Evolutionary conservation across 2,888 invertebrate genomes (phyloP), one percentile per base, ranked within the genome.

Genomic region (Platycheirus albimanus): DNA sequence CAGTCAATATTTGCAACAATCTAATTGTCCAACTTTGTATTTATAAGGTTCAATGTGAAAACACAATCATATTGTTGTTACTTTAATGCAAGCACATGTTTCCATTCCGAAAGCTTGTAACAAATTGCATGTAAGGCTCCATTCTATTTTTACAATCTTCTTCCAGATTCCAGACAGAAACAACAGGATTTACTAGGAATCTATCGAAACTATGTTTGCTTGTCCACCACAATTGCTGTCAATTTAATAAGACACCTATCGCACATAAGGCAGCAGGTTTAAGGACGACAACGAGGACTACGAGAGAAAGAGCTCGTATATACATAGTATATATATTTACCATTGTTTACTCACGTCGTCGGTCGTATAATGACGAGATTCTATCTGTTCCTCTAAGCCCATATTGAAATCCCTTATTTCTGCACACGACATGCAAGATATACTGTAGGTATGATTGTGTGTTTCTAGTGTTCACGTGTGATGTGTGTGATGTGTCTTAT

Each of bases 171-270:
- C 58, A 17, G 15, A 10, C 4, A 41, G 19, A 45, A 36, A 33
- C 45, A 24, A 30, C 43, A 8, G 10, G 52, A 43, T 30, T 52
- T 56, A 11, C 41, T 36, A 20, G 58, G 30, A 67, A 75, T 45
- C 43, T 67, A 38, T 51, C 13, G 51, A 43, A 19, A 54, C 72
- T 8, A 38, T 72, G 43, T 61, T 66, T 71, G 58, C 54, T 52
- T 63, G 45, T 54, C 51, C 54, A 20, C 72, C 41, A 63, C 74
- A 79, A 79, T 79, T 63, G 61, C 54, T 72, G 72, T 79, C 79
- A 72, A 79, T 79, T 74, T 67, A 78, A 79, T 52, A 79, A 54
- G 66, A 72, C 79, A 72, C 47, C 64, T 64, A 28, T 43, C 10
- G 24, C 15, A 28, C 15, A 8, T 36, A 20, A 51, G 10, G 38